Evolutionary conservation across 2,797 vertebrate species (phyloP), one percentile per base, ranked within the genome.

Genomic region (Poecilia gillii): DNA sequence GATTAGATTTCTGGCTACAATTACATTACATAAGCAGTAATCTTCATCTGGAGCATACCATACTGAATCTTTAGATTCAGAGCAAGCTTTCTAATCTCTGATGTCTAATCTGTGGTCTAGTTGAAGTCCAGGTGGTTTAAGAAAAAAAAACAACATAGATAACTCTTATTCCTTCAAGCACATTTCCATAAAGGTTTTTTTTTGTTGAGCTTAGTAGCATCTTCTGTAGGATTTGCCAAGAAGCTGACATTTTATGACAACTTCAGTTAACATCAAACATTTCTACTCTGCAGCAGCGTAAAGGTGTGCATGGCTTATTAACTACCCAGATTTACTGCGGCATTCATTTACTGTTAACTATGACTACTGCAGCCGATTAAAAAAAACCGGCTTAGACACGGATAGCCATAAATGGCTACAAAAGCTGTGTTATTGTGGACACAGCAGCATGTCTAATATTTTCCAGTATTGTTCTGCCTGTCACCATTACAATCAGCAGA

Each of bases 401-500:
- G 71, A 77, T 47, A 11, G 82, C 91, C 87, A 89, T 89, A 91
- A 84, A 91, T 80, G 85, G 89, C 49, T 71, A 33, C 36, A 51
- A 6, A 59, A 78, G 79, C 78, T 31, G 43, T 20, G 57, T 73
- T 53, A 51, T 77, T 88, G 51, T 49, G 82, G 78, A 87, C 76
- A 75, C 85, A 73, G 23, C 74, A 55, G 72, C 71, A 73, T 62
- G 78, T 84, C 81, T 82, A 72, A 90, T 81, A 81, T 87, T 89
- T 89, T 88, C 82, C 88, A 71, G 33, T 79, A 51, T 41, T 78
- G 85, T 85, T 76, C 77, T 80, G 78, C 73, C 84, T 87, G 85
- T 83, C 84, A 66, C 66, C 76, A 0, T 88, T 91, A 90, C 86
- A 85, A 87, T 85, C 88, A 89, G 79, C 91, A 90, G 91, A 80